These are phyloP conservation scores for Thamnophis elegans DNA, from an alignment of 2,797 vertebrate species.

Conservation along the genomic window DNA sequence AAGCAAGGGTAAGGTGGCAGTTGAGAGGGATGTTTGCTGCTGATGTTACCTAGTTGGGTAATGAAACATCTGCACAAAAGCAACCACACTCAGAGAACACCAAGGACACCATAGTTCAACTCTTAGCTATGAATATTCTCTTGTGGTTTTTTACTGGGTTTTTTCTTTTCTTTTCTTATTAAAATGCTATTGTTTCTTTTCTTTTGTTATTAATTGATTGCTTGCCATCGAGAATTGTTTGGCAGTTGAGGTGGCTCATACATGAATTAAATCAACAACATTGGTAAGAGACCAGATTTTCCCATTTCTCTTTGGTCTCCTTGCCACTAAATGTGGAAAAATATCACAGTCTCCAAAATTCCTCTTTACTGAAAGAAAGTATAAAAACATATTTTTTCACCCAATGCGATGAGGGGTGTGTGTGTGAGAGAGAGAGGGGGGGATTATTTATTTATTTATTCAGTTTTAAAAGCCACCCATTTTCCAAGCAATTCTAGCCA, in stretches of 20 bases:
- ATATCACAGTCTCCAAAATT: background rate
- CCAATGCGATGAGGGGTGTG: background rate
- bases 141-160: background rate
- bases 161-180: background rate
- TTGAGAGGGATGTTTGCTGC: background rate
- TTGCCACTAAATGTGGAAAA: background rate
- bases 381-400: background rate
- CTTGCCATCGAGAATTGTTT: background rate
- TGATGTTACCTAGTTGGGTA: background rate
- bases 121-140: background rate
- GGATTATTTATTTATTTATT: background rate
- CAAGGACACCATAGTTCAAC: background rate
- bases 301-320: background rate
- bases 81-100: background rate
- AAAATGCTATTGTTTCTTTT: background rate
- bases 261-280: background rate
- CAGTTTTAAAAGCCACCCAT: background rate
- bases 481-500: background rate
- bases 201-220: background rate
- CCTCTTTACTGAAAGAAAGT: background rate
- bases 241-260: background rate
- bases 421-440: background rate
- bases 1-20: background rate
- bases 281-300: background rate
- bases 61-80: background rate